A percentile compares a stretch with the other conserved stretches of the same genome.
Conservation (phyloP, 2,113 vertebrate species). For the Oenanthe oenanthe region DNA sequence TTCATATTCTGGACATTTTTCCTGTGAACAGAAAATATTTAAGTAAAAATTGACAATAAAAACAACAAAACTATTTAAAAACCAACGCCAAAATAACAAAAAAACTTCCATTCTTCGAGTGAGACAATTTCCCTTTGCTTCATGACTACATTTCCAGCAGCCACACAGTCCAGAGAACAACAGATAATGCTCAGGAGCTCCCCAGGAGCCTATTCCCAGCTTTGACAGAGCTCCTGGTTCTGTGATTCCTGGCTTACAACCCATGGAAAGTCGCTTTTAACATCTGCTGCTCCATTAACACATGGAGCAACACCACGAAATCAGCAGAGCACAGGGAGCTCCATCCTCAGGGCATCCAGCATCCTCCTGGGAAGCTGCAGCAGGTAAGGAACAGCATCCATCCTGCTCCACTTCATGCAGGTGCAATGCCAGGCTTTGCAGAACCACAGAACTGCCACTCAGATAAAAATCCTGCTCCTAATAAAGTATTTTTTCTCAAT, state of each 20-base stretch:
- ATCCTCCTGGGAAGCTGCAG: neutral
- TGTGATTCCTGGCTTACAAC: neutral
- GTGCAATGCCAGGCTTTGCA: neutral
- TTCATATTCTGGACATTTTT: neutral
- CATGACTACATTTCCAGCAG: neutral
- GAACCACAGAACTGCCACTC: rapidly evolving
- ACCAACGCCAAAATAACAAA: too few relatives aligned
- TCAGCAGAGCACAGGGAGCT: neutral
- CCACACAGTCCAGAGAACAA: neutral
- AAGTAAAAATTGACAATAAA: neutral
- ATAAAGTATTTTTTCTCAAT: neutral
- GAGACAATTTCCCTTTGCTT: neutral
- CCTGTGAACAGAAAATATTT: neutral
- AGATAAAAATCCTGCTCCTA: neutral
- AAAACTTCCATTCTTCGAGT: neutral
- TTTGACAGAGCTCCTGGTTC: neutral
- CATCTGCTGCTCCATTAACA: neutral
- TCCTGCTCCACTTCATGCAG: neutral
- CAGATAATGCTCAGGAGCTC: neutral
- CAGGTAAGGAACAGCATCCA: neutral
- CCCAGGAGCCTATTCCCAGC: neutral
- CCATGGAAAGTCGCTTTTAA: neutral
- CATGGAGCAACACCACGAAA: neutral
- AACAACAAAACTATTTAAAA: neutral
- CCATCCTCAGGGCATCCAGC: neutral